Base-by-base conservation (phyloP, 1,140 invertebrate species). In the Drosophila trapezifrons region DNA sequence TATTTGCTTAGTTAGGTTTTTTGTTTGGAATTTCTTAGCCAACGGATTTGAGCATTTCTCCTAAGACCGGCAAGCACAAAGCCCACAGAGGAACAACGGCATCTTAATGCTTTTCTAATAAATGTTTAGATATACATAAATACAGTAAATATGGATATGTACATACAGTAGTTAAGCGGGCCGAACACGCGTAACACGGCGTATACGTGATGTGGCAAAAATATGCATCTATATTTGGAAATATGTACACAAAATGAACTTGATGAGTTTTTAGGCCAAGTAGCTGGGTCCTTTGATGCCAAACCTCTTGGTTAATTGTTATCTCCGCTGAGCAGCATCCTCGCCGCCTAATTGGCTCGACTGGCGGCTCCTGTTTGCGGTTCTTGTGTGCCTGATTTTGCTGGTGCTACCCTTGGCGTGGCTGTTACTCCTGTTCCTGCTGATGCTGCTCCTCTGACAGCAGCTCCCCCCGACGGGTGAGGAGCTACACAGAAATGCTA, bases 401-500 rank as follows among this genome's bases (percentile, higher is more conserved):
- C 54, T 78, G 75, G 29, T 49, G 35, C 59, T 60, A 77, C 38
- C 62, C 65, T 38, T 25, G 72, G 32, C 45, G 38, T 18, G 25
- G 49, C 17, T 64, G 37, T 25, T 25, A 9, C 20, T 35, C 35
- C 10, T 40, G 37, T 1, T 76, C 5, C 55, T 49, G 18, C 6
- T 37, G 32, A 22, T 54, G 40, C 12, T 15, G 18, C 43, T 37
- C 40, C 43, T 47, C 51, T 47, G 40, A 56, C 59, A 45, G 38
- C 43, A 32, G 37, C 73, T 57, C 57, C 69, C 52, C 57, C 35
- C 42, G 51, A 58, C 46, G 54, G 72, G 49, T 17, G 17, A 58
- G 54, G 47, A 51, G 77, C 63, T 82, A 90, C 87, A 90, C 64
- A 90, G 87, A 83, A 90, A 90, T 63, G 87, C 82, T 87, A 90